Conservation (phyloP, 2,113 vertebrate genomes). For the Larimichthys crocea region DNA sequence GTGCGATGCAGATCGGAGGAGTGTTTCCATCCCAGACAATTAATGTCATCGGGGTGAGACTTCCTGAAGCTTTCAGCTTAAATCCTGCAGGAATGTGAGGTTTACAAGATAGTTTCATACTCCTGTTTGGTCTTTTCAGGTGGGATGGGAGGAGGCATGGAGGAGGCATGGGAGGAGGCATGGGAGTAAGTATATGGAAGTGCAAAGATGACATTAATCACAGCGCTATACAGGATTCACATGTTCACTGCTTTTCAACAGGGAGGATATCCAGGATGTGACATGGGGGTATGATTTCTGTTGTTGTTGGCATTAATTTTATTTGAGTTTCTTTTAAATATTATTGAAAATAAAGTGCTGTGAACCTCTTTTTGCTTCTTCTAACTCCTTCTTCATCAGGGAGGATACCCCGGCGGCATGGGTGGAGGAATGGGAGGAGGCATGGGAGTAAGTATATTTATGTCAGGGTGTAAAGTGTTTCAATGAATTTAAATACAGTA, state of each 20-base stretch:
- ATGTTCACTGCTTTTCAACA: constrained; percentile 21
- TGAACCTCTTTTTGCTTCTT: background rate
- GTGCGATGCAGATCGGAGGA: constrained; percentile 81
- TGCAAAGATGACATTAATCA: background rate
- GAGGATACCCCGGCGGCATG: constrained; percentile 11
- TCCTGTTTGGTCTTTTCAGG: constrained; percentile 48
- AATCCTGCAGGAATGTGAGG: background rate
- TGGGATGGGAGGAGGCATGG: constrained; percentile 43
- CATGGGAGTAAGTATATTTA: constrained; percentile 30
- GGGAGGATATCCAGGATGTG: constrained; percentile 65
- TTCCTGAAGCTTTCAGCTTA: background rate
- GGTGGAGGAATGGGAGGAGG: constrained; percentile 51
- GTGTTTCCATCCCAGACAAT: constrained; percentile 84
- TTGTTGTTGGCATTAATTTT: background rate
- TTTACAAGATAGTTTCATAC: background rate
- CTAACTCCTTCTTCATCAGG: no score
- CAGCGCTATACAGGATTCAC: background rate
- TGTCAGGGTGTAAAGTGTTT: background rate
- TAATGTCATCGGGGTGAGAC: constrained; percentile 85
- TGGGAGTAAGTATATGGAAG: background rate
- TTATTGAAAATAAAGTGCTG: background rate
- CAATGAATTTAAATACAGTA: background rate
- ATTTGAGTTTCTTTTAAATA: constrained; percentile 1
- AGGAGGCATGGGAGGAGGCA: constrained; percentile 49
- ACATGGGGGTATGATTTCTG: constrained; percentile 50